Conservation (phyloP, 2,888 invertebrate species). For the Drosophila mayaguana region DNA sequence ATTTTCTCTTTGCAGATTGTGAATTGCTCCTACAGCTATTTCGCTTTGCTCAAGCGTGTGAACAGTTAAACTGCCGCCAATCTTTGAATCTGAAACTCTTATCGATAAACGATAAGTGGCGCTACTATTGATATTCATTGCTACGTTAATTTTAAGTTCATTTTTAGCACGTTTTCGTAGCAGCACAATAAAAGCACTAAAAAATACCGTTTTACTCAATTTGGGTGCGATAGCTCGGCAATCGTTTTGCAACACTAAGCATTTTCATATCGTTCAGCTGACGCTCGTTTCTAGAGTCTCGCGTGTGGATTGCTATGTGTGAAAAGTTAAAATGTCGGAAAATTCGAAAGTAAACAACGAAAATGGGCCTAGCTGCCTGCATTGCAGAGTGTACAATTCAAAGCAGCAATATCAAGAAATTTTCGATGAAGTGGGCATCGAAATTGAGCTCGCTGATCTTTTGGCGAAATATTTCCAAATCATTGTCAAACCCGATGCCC, state of each 20-base stretch:
- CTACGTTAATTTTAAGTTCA: neutral
- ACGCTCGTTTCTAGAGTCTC: slow-evolving; percentile 16
- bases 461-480: slow-evolving; percentile 72
- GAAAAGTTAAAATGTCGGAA: slow-evolving; percentile 75
- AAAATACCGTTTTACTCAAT: slow-evolving; percentile 1
- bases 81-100: neutral
- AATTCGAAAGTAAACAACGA: slow-evolving; percentile 40
- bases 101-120: slow-evolving; percentile 16
- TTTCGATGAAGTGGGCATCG: slow-evolving; percentile 82
- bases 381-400: slow-evolving; percentile 64
- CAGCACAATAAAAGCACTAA: slow-evolving; percentile 12
- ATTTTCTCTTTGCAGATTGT: slow-evolving; percentile 69
- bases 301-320: slow-evolving; percentile 49
- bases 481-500: slow-evolving; percentile 41
- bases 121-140: no score
- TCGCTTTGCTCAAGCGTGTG: slow-evolving; percentile 72
- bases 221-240: neutral
- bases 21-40: slow-evolving; percentile 79
- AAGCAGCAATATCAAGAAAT: slow-evolving; percentile 75
- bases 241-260: slow-evolving; percentile 25
- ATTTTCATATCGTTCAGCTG: slow-evolving; percentile 57
- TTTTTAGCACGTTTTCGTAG: slow-evolving; percentile 2
- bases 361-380: slow-evolving; percentile 65
- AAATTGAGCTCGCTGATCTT: slow-evolving; percentile 74
- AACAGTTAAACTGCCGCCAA: slow-evolving; percentile 60